These are phyloP conservation scores for Chamaedrilus cognettii DNA, from an alignment of 2,888 invertebrate genomes.

Conservation along the genomic window DNA sequence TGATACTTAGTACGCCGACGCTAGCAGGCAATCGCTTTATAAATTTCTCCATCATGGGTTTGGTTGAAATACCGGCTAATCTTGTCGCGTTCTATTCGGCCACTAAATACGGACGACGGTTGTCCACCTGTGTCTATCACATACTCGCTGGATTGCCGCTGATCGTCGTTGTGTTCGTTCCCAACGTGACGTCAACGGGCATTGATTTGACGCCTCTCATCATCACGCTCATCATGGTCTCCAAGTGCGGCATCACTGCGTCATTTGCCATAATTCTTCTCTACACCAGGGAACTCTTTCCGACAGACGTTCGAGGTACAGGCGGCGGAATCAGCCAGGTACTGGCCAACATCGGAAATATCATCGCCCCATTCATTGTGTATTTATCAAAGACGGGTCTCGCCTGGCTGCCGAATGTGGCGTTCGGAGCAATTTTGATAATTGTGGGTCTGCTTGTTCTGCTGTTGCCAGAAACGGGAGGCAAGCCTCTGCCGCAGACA, in stretches of 20 bases:
- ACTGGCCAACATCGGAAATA: conserved; percentile 12
- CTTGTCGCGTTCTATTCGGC: conserved; percentile 16
- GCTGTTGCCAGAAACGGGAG: conserved; percentile 28
- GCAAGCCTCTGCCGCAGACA: conserved; percentile 27
- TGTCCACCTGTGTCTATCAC: conserved; percentile 25
- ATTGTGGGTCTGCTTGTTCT: conserved; percentile 19
- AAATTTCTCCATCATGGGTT: conserved; percentile 45
- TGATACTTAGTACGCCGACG: conserved; percentile 45
- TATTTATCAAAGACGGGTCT: conserved; percentile 21
- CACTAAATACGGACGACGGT: conserved; percentile 23
- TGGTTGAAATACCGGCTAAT: conserved; percentile 45
- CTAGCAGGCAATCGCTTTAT: conserved; percentile 46
- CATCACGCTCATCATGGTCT: conserved; percentile 18
- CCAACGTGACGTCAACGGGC: conserved; percentile 17
- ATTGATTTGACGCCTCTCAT: conserved; percentile 13
- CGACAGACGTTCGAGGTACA: conserved; percentile 23
- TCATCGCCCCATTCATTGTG: conserved; percentile 16
- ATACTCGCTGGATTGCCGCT: conserved; percentile 24
- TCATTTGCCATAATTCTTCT: conserved; percentile 31
- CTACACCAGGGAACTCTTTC: conserved; percentile 32
- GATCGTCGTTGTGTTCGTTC: conserved; percentile 14
- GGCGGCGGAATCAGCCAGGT: conserved; percentile 19
- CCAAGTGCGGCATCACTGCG: conserved; percentile 27
- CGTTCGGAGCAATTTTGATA: conserved; percentile 20
- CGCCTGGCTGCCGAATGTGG: conserved; percentile 28